These are phyloP conservation scores for Zaprionus davidi DNA, from an alignment of 1,140 invertebrate genomes.

Conservation along the genomic window DNA sequence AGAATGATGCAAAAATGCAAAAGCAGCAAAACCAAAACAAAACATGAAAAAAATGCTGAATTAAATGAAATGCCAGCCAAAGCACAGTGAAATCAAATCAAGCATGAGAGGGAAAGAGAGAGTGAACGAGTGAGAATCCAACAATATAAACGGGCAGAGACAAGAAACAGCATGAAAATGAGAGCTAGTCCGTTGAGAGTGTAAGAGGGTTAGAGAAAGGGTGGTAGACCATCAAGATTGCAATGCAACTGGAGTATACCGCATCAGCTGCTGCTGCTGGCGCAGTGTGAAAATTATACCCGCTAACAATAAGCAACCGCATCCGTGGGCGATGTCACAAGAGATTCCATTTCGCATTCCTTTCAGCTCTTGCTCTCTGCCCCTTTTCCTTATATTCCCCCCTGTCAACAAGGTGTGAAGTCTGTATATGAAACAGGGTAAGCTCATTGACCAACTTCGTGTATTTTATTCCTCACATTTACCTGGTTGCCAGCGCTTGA, in stretches of 20 bases:
- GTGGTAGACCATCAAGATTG: neutral
- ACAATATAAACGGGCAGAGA: neutral
- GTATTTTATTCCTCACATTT: slow-evolving; percentile 2
- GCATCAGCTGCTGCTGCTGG: slow-evolving; percentile 8
- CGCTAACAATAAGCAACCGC: slow-evolving; percentile 53
- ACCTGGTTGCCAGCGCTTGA: slow-evolving; percentile 15
- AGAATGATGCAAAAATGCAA: slow-evolving; percentile 57
- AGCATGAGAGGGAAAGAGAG: slow-evolving; percentile 17
- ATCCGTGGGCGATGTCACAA: slow-evolving; percentile 32
- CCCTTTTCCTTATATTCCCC: neutral
- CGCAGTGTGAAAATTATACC: slow-evolving; percentile 67
- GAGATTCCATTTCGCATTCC: slow-evolving; percentile 38
- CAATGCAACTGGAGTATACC: slow-evolving; percentile 21
- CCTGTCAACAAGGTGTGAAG: neutral
- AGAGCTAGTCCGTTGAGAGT: neutral
- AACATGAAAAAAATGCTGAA: slow-evolving; percentile 15
- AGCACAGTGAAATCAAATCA: slow-evolving; percentile 70
- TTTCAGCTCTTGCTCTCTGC: neutral
- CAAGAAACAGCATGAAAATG: slow-evolving; percentile 12
- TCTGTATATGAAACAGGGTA: slow-evolving; percentile 3
- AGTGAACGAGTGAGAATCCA: neutral
- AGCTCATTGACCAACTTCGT: neutral
- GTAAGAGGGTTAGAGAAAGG: neutral
- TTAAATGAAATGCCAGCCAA: slow-evolving; percentile 35
- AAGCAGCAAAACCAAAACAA: slow-evolving; percentile 52